Percentiles rank a stretch among this genome's conserved stretches.
Conservation (phyloP, 2,113 vertebrate genomes). For the Sitta europaea region DNA sequence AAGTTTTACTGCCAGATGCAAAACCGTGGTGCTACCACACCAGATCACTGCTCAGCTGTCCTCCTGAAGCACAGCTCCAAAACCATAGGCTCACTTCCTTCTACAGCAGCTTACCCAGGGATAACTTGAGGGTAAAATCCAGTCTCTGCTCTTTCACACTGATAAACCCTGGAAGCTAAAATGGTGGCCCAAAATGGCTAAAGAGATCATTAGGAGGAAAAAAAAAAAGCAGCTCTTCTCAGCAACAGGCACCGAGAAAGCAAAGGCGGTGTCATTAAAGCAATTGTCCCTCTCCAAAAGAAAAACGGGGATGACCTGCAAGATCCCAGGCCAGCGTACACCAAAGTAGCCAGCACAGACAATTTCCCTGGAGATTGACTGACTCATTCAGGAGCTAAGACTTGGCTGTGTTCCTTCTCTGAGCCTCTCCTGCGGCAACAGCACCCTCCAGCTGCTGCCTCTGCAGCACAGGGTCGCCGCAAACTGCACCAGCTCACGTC, state of each 20-base stretch:
- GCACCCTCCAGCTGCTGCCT: constrained; percentile 36
- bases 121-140: background rate
- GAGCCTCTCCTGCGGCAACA: background rate
- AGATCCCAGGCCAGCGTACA: background rate
- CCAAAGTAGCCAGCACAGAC: background rate
- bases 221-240: background rate
- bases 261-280: background rate
- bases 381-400: background rate
- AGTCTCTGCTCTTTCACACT: background rate
- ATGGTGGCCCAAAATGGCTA: rapidly evolving
- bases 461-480: background rate
- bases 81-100: background rate
- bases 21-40: background rate
- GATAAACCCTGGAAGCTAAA: background rate
- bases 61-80: background rate
- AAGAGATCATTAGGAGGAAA: background rate
- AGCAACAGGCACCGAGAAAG: background rate
- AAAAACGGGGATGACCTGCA: background rate
- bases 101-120: background rate
- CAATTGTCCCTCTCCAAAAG: background rate
- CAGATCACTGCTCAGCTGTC: background rate
- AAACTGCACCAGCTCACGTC: background rate
- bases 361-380: background rate
- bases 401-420: background rate
- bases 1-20: background rate